Evolutionary conservation across 2,888 invertebrate species (phyloP).

Genomic region (Rutpela maculata): DNA sequence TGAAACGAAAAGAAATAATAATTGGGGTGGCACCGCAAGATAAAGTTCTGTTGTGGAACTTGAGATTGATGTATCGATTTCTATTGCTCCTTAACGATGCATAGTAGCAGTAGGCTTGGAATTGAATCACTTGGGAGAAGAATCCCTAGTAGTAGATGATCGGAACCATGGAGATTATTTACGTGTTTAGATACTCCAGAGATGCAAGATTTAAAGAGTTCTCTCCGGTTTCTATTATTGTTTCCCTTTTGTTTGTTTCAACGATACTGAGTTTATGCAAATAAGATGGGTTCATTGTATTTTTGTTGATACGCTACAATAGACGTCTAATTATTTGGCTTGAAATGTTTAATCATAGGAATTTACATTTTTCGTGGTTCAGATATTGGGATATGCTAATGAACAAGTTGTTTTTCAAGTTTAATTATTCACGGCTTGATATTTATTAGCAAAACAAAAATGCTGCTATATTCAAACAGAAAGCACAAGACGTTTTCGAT

Average conservation of each 20-base stretch:
- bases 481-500: background rate
- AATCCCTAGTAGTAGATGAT: no score
- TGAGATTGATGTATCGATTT: no score
- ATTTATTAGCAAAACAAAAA: slow-evolving; percentile 20
- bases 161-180: no score
- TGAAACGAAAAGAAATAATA: no score
- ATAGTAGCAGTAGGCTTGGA: no score
- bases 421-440: slow-evolving; percentile 27
- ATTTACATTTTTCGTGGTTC: slow-evolving; percentile 11
- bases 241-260: background rate
- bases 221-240: background rate
- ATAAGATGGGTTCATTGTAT: background rate
- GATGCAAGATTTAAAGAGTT: no score
- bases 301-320: background rate
- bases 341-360: slow-evolving; percentile 11
- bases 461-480: slow-evolving; percentile 1
- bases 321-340: slow-evolving; percentile 1
- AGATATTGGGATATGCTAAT: slow-evolving; percentile 25
- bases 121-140: no score
- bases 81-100: no score
- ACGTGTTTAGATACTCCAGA: no score
- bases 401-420: slow-evolving; percentile 5
- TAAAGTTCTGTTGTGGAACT: no score
- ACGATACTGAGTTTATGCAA: background rate
- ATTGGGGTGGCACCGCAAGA: no score